A percentile compares a stretch with the other conserved stretches of the same genome.
Evolutionary conservation across 30 jellyfish, hydroid and myxozoan genomes (phyloP).

Genomic region (Clytia hemisphaerica): DNA sequence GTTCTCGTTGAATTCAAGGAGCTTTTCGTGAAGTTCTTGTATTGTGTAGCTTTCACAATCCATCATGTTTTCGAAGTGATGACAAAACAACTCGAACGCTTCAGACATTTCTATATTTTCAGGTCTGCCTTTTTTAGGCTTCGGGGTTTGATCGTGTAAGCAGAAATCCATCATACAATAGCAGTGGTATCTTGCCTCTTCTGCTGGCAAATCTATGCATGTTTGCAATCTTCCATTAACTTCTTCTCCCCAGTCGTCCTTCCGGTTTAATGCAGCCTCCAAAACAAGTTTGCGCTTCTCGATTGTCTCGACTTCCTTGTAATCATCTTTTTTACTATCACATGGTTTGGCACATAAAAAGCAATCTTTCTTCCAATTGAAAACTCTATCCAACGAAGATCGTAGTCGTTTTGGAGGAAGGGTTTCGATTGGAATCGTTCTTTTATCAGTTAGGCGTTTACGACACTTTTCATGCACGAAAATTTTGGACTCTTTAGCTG

Average conservation of each 20-base stretch:
- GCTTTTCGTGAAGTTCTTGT: conserved; percentile 2
- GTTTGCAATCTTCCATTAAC: conserved; percentile 2
- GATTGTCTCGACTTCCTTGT: background rate
- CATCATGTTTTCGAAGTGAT: conserved; percentile 3
- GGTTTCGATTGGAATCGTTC: no score
- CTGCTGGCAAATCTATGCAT: conserved; percentile 20
- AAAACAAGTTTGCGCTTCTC: background rate
- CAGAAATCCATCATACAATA: conserved; percentile 7
- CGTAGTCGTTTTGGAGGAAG: background rate
- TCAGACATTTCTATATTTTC: conserved; percentile 7
- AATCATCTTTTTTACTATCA: background rate
- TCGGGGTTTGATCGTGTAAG: background rate
- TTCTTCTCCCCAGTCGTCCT: conserved; percentile 20
- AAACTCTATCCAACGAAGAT: background rate
- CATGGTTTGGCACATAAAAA: background rate
- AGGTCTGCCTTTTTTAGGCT: conserved; percentile 25
- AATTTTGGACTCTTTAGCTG: no score
- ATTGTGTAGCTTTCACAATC: conserved; percentile 21
- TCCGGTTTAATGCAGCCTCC: background rate
- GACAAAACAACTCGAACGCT: conserved; percentile 14
- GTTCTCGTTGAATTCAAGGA: background rate
- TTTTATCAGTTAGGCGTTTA: no score
- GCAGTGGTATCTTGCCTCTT: conserved; percentile 28
- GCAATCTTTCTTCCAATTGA: background rate
- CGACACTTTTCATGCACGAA: no score